These are phyloP conservation scores for Oithona nana DNA, from an alignment of 2,888 invertebrate genomes.

Conservation along the genomic window DNA sequence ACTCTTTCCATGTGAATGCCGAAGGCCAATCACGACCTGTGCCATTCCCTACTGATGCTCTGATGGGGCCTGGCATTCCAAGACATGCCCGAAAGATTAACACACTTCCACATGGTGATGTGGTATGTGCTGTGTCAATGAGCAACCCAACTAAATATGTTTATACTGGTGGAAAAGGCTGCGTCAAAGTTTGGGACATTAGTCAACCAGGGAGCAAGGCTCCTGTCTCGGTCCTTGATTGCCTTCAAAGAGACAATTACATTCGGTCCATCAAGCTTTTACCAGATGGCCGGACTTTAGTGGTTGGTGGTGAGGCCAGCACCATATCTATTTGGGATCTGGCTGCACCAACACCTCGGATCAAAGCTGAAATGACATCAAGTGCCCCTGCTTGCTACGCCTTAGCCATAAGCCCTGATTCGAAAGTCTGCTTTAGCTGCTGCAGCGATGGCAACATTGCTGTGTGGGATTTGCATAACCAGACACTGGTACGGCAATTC, in stretches of 20 bases:
- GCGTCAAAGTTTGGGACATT: slow-evolving; percentile 90
- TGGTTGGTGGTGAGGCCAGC: slow-evolving; percentile 90
- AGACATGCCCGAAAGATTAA: slow-evolving; percentile 72
- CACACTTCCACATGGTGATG: slow-evolving; percentile 81
- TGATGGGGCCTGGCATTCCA: slow-evolving; percentile 79
- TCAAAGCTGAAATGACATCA: slow-evolving; percentile 80
- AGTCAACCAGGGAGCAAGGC: slow-evolving; percentile 64
- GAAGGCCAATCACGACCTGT: slow-evolving; percentile 75
- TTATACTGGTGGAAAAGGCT: slow-evolving; percentile 94
- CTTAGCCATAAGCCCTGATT: slow-evolving; percentile 85
- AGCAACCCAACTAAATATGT: slow-evolving; percentile 70
- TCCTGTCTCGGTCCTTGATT: slow-evolving; percentile 70
- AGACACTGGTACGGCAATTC: slow-evolving; percentile 67
- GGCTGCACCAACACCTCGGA: slow-evolving; percentile 67
- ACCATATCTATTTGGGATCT: slow-evolving; percentile 92
- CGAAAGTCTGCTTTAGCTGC: slow-evolving; percentile 91
- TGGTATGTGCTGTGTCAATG: slow-evolving; percentile 91
- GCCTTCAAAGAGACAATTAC: slow-evolving; percentile 86
- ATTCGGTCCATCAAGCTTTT: slow-evolving; percentile 86
- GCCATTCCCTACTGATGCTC: slow-evolving; percentile 81
- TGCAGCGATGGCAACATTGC: slow-evolving; percentile 93
- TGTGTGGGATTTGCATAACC: slow-evolving; percentile 88
- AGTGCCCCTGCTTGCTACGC: slow-evolving; percentile 92
- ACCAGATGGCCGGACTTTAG: slow-evolving; percentile 77
- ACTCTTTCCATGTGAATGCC: slow-evolving; percentile 79